Base-by-base conservation (phyloP, 2,113 vertebrate species). In the Pitta sordida region DNA sequence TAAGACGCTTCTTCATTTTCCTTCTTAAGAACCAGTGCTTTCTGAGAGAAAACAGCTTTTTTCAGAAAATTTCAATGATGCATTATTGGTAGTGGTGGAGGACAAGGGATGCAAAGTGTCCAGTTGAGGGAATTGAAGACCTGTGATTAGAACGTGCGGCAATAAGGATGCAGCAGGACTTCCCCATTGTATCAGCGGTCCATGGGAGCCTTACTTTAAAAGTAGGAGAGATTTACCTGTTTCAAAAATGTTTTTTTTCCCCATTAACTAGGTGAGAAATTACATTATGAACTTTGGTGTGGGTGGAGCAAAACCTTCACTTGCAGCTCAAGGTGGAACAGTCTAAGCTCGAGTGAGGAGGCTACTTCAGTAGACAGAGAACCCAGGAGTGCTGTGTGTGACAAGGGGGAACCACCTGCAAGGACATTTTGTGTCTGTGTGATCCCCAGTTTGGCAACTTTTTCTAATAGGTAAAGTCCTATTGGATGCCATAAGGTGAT, bases 341-440 rank as follows among this genome's bases (percentile, higher is more conserved):
- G 10, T 21, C 27, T 55, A 19, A 44, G 41, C 27, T 44, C 0
- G 3, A 29, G 9, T 55, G 2, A 3, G 11, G 11, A 51, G 24
- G 11, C 15, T 76, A 3, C 53, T 51, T 73, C n/a, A 37, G 30
- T 75, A 56, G 56, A 22, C 9, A 15, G 13, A 53, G 18, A 69
- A 64, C 1, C 5, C 13, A n/a, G 21, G 83, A 39, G 59, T 15
- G 15, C 14, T 37, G 7, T 18, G 23, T 0, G 0, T 27, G 46
- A 17, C 16, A 29, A 37, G 18, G 14, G 7, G 14, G 44, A 44
- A 37, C 34, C 7, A 4, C 27, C 30, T 55, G 12, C 19, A 32
- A 23, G 37, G 13, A 52, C 12, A 22, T 22, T 41, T 17, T 70
- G 39, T 62, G 29, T 36, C 29, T 24, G 1, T 39, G 19, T 36